phyloP scores from a whole-genome alignment of 2,888 invertebrate genomes.

The Acanthosepion esculentum region DNA sequence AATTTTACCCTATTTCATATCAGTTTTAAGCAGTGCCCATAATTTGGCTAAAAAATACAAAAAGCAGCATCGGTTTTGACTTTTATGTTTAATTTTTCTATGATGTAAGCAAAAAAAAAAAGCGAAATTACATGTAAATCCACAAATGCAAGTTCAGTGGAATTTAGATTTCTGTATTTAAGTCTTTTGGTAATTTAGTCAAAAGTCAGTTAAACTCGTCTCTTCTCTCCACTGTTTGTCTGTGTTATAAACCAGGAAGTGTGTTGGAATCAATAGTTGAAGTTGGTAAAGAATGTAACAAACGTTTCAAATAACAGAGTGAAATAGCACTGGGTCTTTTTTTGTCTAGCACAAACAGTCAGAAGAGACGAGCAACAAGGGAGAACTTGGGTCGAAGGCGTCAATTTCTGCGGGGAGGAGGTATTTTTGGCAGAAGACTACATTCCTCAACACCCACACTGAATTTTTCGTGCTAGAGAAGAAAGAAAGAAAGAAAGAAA shows the following conservation, averaged over 20 bases:
- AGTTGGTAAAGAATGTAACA: neutral
- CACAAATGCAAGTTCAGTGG: neutral
- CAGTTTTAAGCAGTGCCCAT: too few species aligned
- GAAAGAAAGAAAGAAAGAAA: neutral
- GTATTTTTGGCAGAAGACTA: neutral
- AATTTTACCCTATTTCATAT: too few species aligned
- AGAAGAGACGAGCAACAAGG: neutral
- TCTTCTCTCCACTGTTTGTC: too few species aligned
- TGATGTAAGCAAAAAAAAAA: too few species aligned
- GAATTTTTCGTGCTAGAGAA: neutral
- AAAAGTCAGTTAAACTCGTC: neutral
- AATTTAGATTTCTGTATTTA: neutral
- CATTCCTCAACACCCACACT: constrained; percentile 17
- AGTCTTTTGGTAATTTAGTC: neutral
- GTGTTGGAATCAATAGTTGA: neutral
- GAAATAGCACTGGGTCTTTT: neutral
- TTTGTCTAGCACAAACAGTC: neutral
- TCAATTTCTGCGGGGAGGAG: neutral
- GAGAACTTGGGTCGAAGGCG: neutral
- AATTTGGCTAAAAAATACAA: too few species aligned
- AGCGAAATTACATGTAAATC: neutral
- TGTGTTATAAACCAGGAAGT: neutral
- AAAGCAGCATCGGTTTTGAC: too few species aligned
- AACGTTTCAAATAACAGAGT: neutral
- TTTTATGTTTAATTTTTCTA: too few species aligned